These are phyloP conservation scores for Murina feae DNA, from an alignment of 2,113 vertebrate genomes.

Conservation along the genomic window DNA sequence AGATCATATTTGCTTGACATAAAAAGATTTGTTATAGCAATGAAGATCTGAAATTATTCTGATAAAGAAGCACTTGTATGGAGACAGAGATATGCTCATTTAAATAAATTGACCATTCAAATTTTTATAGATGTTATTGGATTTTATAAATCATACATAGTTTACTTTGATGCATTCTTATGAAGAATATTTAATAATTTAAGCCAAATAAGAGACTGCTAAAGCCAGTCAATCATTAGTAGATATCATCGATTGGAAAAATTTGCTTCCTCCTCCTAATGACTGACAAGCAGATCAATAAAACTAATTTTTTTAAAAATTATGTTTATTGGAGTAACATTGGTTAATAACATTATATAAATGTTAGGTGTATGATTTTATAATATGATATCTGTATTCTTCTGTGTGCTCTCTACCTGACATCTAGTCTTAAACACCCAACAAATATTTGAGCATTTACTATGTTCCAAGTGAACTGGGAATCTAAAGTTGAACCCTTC, in stretches of 20 bases:
- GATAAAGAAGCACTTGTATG: neutral
- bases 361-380: neutral
- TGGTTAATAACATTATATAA: neutral
- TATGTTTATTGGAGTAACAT: neutral
- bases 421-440: neutral
- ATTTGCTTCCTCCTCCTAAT: slow-evolving; percentile 26
- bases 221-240: slow-evolving; percentile 20
- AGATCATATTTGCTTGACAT: neutral
- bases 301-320: slow-evolving; percentile 1
- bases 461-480: neutral
- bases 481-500: neutral
- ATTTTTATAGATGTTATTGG: slow-evolving; percentile 35
- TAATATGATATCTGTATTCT: neutral
- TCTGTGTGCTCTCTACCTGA: neutral
- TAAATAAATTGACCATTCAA: neutral
- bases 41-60: neutral
- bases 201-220: slow-evolving; percentile 44
- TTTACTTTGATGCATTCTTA: slow-evolving; percentile 28
- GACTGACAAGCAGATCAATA: slow-evolving; percentile 17
- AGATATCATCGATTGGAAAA: slow-evolving; percentile 28
- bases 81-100: slow-evolving; percentile 1
- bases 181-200: slow-evolving; percentile 58
- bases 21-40: neutral
- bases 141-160: slow-evolving; percentile 24
- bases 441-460: neutral